phyloP scores from a whole-genome alignment of 1,140 invertebrate genomes.

The Drosophila lini region DNA sequence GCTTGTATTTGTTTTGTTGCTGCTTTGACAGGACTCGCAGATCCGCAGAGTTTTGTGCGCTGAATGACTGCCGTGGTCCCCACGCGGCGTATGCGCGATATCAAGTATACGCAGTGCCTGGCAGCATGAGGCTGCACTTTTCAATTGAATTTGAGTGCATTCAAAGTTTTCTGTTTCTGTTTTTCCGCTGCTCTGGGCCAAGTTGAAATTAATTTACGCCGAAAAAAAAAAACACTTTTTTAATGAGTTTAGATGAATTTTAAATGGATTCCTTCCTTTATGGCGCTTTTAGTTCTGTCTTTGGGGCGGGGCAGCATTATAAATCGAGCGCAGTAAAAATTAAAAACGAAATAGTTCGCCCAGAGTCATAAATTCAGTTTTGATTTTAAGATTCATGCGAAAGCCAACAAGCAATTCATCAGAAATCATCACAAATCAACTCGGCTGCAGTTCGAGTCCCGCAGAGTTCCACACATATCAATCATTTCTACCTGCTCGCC shows the following conservation, averaged over 20 bases:
- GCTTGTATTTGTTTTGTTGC: constrained; percentile 37
- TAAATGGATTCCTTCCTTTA: constrained; percentile 47
- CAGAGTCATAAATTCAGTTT: constrained; percentile 27
- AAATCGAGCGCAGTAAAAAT: constrained; percentile 15
- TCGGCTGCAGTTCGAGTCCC: constrained; percentile 17
- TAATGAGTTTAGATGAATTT: constrained; percentile 77
- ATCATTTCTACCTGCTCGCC: constrained; percentile 60
- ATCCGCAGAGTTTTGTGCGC: neutral
- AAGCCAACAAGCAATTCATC: constrained; percentile 35
- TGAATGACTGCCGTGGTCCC: constrained; percentile 21
- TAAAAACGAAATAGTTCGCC: constrained; percentile 4
- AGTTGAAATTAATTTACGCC: constrained; percentile 73
- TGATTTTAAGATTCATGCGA: constrained; percentile 3
- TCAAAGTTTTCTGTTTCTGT: constrained; percentile 54
- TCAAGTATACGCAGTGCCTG: constrained; percentile 65
- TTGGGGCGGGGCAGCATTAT: constrained; percentile 8
- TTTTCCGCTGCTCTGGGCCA: constrained; percentile 37
- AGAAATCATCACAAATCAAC: constrained; percentile 54
- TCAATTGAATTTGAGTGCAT: constrained; percentile 74
- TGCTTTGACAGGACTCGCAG: constrained; percentile 55
- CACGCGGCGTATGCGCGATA: constrained; percentile 73
- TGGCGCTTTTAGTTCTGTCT: constrained; percentile 7
- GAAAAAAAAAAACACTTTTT: constrained; percentile 57
- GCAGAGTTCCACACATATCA: constrained; percentile 40
- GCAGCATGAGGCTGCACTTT: constrained; percentile 63